Base-by-base conservation (phyloP, 1,140 invertebrate species). In the Ganaspis sp. region DNA sequence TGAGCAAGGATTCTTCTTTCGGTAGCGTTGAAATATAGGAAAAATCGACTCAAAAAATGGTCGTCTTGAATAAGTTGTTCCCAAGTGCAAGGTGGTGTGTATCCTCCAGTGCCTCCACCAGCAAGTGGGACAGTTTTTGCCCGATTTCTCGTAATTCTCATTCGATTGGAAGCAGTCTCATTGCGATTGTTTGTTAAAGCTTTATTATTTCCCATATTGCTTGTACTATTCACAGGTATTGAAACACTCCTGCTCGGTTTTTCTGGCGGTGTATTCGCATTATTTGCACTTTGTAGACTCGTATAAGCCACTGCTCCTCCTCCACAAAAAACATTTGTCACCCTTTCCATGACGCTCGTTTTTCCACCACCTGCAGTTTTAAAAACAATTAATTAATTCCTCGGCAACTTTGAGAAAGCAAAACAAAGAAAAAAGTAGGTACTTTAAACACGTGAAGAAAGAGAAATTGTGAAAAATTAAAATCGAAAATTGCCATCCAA, bases 41-140 rank as follows among this genome's bases (percentile, higher is more conserved):
- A 98, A 91, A 98, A 97, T 77, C 93, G 92, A 23, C 92, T 92
- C 9, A 98, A 93, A 89, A 98, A 98, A 76, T 94, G 92, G 77
- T 97, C 96, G 85, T 98, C 96, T 78, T 94, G 91, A 83, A 97
- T 93, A 76, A 98, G 91, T 82, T 97, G 95, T 17, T 95, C 93
- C 94, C 95, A 95, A 58, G 93, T 92, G 17, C 94, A 89, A 4
- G 93, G 92, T 29, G 90, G 87, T 4, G 85, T 72, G 64, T 89
- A 87, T 5, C 83, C 84, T 0, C 83, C 86, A 0, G 84, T 85
- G 8, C 87, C 87, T 90, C 92, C 82, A 85, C 88, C 75, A 78
- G 90, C 75, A 76, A 91, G 79, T 37, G 89, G 81, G 79, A 87
- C 84, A 34, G 83, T 84, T 74, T 89, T 89, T 40, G 78, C 75